Conservation (phyloP, 2,113 vertebrate species). For the Onychostruthus taczanowskii region DNA sequence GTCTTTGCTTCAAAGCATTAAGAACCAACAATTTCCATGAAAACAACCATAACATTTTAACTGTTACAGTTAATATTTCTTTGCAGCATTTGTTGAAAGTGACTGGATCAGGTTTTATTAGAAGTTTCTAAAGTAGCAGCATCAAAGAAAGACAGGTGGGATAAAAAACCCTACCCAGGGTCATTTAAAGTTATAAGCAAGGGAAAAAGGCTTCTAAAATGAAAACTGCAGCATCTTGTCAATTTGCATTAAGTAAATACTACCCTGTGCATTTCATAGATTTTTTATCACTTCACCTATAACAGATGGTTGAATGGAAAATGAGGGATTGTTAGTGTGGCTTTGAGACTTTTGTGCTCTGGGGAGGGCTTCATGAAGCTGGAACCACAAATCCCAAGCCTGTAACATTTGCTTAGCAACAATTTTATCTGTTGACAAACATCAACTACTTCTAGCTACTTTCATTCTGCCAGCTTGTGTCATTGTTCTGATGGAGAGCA, state of each 20-base stretch:
- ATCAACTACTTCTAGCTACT: not conserved
- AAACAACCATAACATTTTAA: not conserved
- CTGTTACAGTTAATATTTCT: not conserved
- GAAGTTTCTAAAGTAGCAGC: not conserved
- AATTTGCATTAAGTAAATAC: not conserved
- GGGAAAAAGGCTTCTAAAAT: not conserved
- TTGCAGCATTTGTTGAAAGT: not conserved
- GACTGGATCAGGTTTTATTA: not conserved
- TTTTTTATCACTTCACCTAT: not conserved
- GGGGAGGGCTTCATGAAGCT: not conserved
- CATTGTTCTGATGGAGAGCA: not conserved
- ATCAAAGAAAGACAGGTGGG: not conserved
- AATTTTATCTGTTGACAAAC: slow-evolving; percentile 23
- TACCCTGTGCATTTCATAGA: not conserved
- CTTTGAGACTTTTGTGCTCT: not conserved
- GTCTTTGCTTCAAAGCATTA: not conserved
- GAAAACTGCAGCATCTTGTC: not conserved
- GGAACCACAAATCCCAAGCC: not conserved
- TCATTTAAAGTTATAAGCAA: not conserved
- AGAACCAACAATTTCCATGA: not conserved
- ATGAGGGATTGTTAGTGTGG: not conserved
- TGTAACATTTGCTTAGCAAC: not conserved
- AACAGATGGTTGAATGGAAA: not conserved
- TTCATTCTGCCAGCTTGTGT: not conserved
- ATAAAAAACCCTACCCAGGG: not conserved